These are phyloP conservation scores for Ptilorrhoa leucosticta DNA, from an alignment of 2,113 vertebrate species.

Conservation along the genomic window DNA sequence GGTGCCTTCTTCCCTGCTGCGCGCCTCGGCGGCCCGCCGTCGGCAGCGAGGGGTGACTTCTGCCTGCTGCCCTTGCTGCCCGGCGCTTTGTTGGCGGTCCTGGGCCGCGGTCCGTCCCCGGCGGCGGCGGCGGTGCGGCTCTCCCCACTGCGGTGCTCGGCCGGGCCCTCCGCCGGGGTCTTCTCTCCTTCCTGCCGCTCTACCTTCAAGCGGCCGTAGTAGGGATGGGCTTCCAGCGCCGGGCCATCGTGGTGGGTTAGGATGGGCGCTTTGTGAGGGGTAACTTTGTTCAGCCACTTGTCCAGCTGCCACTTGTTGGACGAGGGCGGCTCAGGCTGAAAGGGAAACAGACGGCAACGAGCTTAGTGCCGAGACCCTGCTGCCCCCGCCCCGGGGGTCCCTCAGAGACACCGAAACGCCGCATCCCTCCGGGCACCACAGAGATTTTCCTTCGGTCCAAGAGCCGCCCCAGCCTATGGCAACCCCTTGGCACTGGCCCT, in stretches of 20 bases:
- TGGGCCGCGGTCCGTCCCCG: constrained; percentile 74
- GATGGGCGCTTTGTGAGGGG: constrained; percentile 76
- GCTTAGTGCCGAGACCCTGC: background rate
- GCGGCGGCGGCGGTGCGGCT: constrained; percentile 46
- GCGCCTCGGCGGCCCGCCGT: constrained; percentile 57
- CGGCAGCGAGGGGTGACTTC: constrained; percentile 71
- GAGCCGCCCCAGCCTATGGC: fast-evolving
- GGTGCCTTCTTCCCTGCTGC: constrained; percentile 67
- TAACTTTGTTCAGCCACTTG: constrained; percentile 94
- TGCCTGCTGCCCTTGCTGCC: constrained; percentile 76
- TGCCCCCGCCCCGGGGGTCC: background rate
- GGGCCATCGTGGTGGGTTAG: constrained; percentile 72
- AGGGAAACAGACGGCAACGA: constrained; percentile 14
- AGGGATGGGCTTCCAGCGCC: constrained; percentile 54
- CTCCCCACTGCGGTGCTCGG: constrained; percentile 70
- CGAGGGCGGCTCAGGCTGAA: constrained; percentile 79
- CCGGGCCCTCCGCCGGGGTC: constrained; percentile 64
- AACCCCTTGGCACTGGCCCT: background rate
- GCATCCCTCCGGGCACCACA: background rate
- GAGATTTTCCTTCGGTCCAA: background rate
- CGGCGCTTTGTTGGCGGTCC: constrained; percentile 72
- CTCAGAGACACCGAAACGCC: background rate
- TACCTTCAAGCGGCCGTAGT: constrained; percentile 48
- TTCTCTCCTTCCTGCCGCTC: constrained; percentile 69
- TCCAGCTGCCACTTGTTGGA: constrained; percentile 95